Percentiles rank a stretch among this genome's conserved stretches.
These are phyloP conservation scores for Aphelenchoides avenae DNA, from an alignment of 1,140 invertebrate species.

Conservation along the genomic window DNA sequence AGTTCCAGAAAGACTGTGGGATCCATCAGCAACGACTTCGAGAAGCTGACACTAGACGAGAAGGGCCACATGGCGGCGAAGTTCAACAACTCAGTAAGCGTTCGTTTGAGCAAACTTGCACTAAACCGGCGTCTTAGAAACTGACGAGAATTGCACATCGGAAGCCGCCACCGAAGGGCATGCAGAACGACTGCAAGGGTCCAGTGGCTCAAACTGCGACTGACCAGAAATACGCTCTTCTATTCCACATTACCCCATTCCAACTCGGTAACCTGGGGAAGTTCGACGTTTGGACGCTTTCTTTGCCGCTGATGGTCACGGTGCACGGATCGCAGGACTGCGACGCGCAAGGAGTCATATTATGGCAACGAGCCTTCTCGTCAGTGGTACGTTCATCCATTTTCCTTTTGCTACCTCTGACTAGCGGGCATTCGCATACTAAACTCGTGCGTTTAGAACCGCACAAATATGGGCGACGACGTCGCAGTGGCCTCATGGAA, in stretches of 20 bases:
- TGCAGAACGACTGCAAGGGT: slow-evolving; percentile 31
- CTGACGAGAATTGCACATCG: slow-evolving; percentile 57
- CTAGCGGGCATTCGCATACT: background rate
- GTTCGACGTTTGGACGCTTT: slow-evolving; percentile 59
- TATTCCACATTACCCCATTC: slow-evolving; percentile 59
- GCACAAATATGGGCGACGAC: slow-evolving; percentile 38
- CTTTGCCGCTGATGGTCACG: slow-evolving; percentile 58
- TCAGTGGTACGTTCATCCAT: slow-evolving; percentile 47
- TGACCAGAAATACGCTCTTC: slow-evolving; percentile 58
- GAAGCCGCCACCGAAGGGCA: slow-evolving; percentile 57
- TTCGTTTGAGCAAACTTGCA: background rate
- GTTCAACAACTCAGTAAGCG: slow-evolving; percentile 56
- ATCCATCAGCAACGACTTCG: slow-evolving; percentile 58
- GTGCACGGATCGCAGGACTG: slow-evolving; percentile 59
- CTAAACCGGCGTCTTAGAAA: slow-evolving; percentile 35
- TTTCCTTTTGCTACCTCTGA: slow-evolving; percentile 2
- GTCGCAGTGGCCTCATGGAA: slow-evolving; percentile 48
- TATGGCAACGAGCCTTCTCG: slow-evolving; percentile 58
- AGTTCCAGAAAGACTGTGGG: slow-evolving; percentile 54
- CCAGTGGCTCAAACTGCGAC: slow-evolving; percentile 50
- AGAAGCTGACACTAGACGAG: slow-evolving; percentile 58
- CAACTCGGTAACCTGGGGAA: slow-evolving; percentile 59
- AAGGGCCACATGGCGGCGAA: slow-evolving; percentile 55
- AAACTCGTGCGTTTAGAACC: slow-evolving; percentile 12
- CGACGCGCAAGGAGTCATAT: slow-evolving; percentile 57